Base-by-base conservation (phyloP, 2,888 invertebrate species). In the Willowsia nigromaculata region DNA sequence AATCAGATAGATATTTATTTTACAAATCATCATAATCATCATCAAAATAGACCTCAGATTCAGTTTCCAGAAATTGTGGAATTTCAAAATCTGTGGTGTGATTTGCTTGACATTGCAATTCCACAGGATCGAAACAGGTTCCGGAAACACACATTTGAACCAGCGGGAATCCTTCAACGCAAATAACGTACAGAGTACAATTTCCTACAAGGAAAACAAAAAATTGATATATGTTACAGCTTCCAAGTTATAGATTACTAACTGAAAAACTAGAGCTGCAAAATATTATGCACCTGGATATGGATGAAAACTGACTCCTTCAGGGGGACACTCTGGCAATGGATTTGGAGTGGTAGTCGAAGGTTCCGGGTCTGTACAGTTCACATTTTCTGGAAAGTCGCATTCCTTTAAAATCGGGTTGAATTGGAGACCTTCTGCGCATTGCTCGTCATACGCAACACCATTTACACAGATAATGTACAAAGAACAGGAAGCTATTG, bases 321-420 rank as follows among this genome's bases (percentile, higher is more conserved):
- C 71, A 11, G 71, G 33, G 1, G 85, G 89, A 18, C 89, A 89
- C 5, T 74, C 74, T 18, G 83, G 82, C 18, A 82, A 43, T 40
- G 78, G 78, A 30, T 4, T 27, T 43, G 47, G 13, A 18, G 85
- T 78, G 1, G 83, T 68, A 1, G 50, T 50, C 4, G 68, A 2
- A 27, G 68, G 50, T 15, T 56, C 56, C 37, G 93, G 93, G 87
- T 93, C 93, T 59, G 93, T 93, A 85, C 93, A 82, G 30, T 88
- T 93, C 50, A 92, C 93, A 18, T 93, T 92, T 18, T 92, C 78
- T 93, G 93, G 87, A 93, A 93, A 78, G 92, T 91, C 30, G 92
- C 92, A 37, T n/a, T 90, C 87, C 33, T 84, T 68, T 6, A 56
- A n/a, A 9, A 2, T 18, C 0, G 87, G 87, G 25, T 90, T 87